Base-by-base conservation (phyloP, 2,888 invertebrate genomes). In the Macrosiphum euphorbiae region DNA sequence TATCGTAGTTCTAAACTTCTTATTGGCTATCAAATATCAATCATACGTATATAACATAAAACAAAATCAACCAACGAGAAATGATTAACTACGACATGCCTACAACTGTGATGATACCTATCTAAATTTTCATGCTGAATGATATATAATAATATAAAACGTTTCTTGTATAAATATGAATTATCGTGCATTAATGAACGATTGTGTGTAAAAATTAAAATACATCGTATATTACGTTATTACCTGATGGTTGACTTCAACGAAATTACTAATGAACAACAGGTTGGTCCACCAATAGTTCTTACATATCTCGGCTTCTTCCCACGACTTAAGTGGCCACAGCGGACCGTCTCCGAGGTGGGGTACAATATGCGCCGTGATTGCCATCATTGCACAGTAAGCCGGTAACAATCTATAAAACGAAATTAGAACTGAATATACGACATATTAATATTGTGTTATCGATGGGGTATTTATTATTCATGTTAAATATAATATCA, bases 261-360 rank as follows among this genome's bases (percentile, higher is more conserved):
- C 94, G 67, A 94, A 95, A 94, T 95, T 95, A 89, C 94, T 95
- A 50, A 95, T 94, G 84, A 95, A 95, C 26, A 95, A 94, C 4
- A 95, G 84, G 92, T 95, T 95, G 28, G 94, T 88, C 95, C 95
- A 95, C 95, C 95, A 95, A 44, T 44, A 44, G 44, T 44, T 44
- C 44, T 44, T 44, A 7, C 44, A 44, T 44, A 44, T 94, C 28
- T 95, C 90, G 1, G 94, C 94, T 87, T 95, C 94, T 5, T 28
- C 26, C 88, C 55, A 88, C 47, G 95, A 94, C 28, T 92, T 91
- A 2, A 67, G 20, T 58, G 94, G 67, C 95, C 95, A 95, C 8
- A 95, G 61, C 0, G 95, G 95, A 20, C 95, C 95, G 44, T 94
- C 94, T 20, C 95, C 95, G 1, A 87, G 88, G 28, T 94, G 91